phyloP scores from a whole-genome alignment of 2,113 vertebrate species.

The Cynopterus brachyotis region DNA sequence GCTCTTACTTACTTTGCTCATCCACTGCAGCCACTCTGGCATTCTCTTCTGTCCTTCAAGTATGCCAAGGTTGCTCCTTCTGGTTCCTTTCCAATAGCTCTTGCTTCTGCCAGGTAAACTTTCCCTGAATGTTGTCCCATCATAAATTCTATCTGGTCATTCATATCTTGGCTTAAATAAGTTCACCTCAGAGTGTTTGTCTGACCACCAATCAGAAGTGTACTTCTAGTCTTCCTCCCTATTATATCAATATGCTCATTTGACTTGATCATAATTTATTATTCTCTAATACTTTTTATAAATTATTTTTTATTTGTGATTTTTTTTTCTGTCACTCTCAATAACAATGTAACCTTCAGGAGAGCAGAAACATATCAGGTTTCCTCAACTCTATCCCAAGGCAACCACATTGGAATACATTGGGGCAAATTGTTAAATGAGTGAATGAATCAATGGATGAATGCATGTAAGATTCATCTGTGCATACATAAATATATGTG shows the following conservation, averaged over 20 bases:
- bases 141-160: background rate
- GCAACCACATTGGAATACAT: background rate
- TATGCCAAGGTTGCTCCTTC: background rate
- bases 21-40: fast-evolving
- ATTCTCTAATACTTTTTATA: background rate
- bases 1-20: background rate
- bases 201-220: background rate
- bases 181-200: background rate
- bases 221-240: background rate
- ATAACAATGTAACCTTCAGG: background rate
- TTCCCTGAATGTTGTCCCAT: background rate
- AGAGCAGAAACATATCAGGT: background rate
- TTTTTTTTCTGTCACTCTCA: background rate
- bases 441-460: background rate
- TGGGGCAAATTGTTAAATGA: background rate
- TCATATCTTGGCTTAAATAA: background rate
- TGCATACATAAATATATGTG: background rate
- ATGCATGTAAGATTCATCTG: background rate
- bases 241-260: background rate
- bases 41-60: no score
- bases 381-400: background rate
- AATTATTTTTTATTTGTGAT: background rate
- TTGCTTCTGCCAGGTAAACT: background rate
- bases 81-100: background rate
- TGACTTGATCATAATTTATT: background rate